Evolutionary conservation across 2,797 vertebrate genomes (phyloP), one percentile per base, ranked within the genome.

Genomic region (Lithobates sylvaticus): DNA sequence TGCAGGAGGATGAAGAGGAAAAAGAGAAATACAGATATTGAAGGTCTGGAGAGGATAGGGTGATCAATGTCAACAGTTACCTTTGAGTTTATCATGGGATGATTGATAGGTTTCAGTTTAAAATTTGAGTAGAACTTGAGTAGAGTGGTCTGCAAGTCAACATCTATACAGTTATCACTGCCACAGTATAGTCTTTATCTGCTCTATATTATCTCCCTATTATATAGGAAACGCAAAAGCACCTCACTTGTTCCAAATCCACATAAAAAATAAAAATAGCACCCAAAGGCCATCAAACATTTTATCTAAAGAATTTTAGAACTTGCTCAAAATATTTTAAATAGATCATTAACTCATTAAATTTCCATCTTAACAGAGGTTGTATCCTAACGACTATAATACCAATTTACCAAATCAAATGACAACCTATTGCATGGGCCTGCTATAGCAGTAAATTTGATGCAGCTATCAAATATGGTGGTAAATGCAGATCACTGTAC

Each of bases 1-100:
- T 98, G 92, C 88, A 91, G 89, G 76, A 91, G 89, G 88, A 93
- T 90, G 88, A 89, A 92, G 83, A 93, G 85, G 89, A 92, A 93
- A 39, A 80, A 93, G 81, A 93, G 88, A 89, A 92, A 88, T 91
- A 80, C 76, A 90, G 71, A 89, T 84, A 86, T 86, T 90, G 92
- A 91, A 92, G 91, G 89, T 90, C 32, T 42, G 58, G 84, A 92
- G 84, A 91, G 88, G 90, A 81, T 68, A 90, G 73, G 71, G 82
- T 74, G 88, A 80, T 71, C n/a, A 83, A 86, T 70, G n/a, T 10
- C 83, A 88, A 93, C 88, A 89, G 90, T 89, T 90, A 92, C 90
- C 92, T 92, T 91, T 91, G 92, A 92, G 90, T 88, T 88, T 90
- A 87, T 85, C 86, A 84, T 89, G 89, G 90, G 88, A 90, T 89